Evolutionary conservation across 1,140 invertebrate species (phyloP), one percentile per base, ranked within the genome.

Genomic region (Lysiphlebus fabarum): DNA sequence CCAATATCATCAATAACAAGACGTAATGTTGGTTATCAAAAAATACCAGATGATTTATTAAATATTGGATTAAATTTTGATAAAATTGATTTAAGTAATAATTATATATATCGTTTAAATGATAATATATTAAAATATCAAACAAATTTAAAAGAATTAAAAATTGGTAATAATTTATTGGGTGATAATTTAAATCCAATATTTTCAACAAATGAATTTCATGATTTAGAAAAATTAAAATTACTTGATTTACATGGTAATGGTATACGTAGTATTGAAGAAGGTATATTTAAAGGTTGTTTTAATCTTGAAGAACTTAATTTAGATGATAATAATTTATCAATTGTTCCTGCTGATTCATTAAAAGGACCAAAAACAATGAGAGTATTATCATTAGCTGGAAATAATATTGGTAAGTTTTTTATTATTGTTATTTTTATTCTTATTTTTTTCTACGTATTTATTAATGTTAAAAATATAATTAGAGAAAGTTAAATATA

Each of bases 131-230:
- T 95, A 37, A 81, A 84, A 40, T 86, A 85, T 0, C 74, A 92
- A 2, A 79, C 83, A 45, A 79, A 71, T 76, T 33, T 95, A 2
- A 85, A 85, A 12, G 87, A 90, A 64, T 70, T 96, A 41, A 81
- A 84, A 34, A 75, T 95, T 12, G 83, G 86, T 8, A 83, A 92
- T 67, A 96, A 96, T 74, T 78, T 92, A 14, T 78, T 96, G 4
- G 93, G 93, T 1, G 92, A 95, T 68, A 91, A 88, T 65, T 77
- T 95, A 1, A 95, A 94, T 76, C 92, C 92, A 0, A 92, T 95
- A 60, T 95, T 95, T 71, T 90, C 90, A 2, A 90, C 87, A 9
- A 87, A 85, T 17, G 92, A 94, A 71, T 86, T 94, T 57, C 89
- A 90, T 59, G 85, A 87, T n/a, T 72, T 93, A 53, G 81, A 81